Percentiles rank a stretch among this genome's conserved stretches.
Conservation (phyloP, 1,140 invertebrate species). For the Heliconius eleuchia region DNA sequence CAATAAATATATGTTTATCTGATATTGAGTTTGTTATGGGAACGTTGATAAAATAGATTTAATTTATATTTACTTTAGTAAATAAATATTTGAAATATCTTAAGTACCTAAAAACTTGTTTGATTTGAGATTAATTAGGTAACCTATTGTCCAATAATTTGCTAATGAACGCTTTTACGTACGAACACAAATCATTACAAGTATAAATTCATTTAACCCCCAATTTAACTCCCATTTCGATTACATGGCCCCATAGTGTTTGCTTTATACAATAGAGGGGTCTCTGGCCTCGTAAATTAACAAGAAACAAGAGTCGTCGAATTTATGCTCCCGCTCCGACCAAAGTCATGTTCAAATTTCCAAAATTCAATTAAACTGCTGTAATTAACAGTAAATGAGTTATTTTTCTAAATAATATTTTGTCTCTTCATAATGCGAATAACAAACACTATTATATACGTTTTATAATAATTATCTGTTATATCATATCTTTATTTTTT, state of each 20-base stretch:
- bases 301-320: slow-evolving; percentile 21
- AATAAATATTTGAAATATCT: too few relatives aligned
- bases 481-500: too few relatives aligned
- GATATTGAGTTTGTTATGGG: too few relatives aligned
- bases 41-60: too few relatives aligned
- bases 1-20: too few relatives aligned
- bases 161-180: neutral
- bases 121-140: neutral
- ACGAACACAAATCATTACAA: neutral
- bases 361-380: slow-evolving; percentile 17
- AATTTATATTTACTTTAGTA: too few relatives aligned
- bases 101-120: too few relatives aligned
- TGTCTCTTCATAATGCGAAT: too few relatives aligned
- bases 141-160: neutral
- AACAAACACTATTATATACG: too few relatives aligned
- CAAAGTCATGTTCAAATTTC: slow-evolving; percentile 13
- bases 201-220: neutral
- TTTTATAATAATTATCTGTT: too few relatives aligned
- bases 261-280: slow-evolving; percentile 22
- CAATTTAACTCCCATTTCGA: neutral
- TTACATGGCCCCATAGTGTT: slow-evolving; percentile 14
- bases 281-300: slow-evolving; percentile 21
- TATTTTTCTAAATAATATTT: too few relatives aligned
- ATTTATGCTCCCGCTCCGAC: slow-evolving; percentile 17
- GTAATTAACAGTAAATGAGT: neutral